phyloP scores from a whole-genome alignment of 1,140 invertebrate genomes.

The Heliconius melpomene region DNA sequence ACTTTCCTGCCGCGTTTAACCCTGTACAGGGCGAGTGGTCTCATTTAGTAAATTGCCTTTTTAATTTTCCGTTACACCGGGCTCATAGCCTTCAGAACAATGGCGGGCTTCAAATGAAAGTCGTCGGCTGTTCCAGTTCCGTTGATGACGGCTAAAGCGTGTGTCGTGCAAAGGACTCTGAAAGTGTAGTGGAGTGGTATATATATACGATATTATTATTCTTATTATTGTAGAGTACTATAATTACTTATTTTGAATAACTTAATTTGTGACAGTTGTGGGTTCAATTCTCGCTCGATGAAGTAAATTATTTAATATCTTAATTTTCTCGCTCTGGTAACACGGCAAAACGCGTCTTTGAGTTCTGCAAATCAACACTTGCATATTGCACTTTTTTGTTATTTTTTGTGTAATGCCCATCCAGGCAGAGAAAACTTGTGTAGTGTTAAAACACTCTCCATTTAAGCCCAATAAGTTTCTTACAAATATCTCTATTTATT shows the following conservation, averaged over 20 bases:
- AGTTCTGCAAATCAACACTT: no score
- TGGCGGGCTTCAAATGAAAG: conserved; percentile 45
- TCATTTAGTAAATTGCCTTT: conserved; percentile 71
- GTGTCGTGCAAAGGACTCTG: conserved; percentile 33
- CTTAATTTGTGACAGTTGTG: not conserved
- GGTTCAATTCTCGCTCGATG: no score
- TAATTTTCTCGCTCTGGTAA: no score
- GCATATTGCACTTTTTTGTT: no score
- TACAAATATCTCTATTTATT: no score
- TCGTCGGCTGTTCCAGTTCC: conserved; percentile 46
- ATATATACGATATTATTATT: conserved; percentile 8
- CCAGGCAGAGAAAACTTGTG: not conserved
- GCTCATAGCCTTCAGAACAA: conserved; percentile 49
- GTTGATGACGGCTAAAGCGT: conserved; percentile 44
- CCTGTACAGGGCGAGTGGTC: conserved; percentile 50
- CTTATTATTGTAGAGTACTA: not conserved
- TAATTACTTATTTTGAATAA: not conserved
- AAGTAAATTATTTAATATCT: no score
- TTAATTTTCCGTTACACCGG: conserved; percentile 68
- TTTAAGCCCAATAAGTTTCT: no score
- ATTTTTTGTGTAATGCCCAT: no score
- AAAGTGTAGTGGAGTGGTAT: conserved; percentile 29
- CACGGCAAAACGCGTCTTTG: no score
- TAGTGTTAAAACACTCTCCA: no score
- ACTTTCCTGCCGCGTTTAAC: conserved; percentile 49